These are phyloP conservation scores for Antitype chi DNA, from an alignment of 2,888 invertebrate genomes.

Conservation along the genomic window DNA sequence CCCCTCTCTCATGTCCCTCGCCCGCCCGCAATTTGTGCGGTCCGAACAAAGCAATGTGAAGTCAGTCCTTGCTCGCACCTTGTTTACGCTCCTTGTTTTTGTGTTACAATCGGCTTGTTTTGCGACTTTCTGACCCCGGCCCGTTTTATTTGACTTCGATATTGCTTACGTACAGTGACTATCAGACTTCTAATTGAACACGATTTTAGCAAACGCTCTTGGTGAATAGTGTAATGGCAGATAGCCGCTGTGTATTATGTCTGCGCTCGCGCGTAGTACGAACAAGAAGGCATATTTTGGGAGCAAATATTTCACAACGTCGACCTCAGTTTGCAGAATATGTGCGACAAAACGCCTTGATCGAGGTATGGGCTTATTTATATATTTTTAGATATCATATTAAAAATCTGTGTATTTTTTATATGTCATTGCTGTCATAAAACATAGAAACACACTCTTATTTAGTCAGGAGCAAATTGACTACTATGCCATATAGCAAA, in stretches of 20 bases:
- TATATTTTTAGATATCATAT: not conserved
- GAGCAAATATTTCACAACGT: not conserved
- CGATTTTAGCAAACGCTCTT: not conserved
- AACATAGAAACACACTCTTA: not conserved
- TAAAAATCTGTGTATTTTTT: not conserved
- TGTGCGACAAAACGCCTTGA: not conserved
- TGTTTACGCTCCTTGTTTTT: not conserved
- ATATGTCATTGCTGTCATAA: no score
- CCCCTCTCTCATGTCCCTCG: no score
- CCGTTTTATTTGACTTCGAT: not conserved
- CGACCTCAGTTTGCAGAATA: not conserved
- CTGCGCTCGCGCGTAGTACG: not conserved
- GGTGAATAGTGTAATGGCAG: not conserved
- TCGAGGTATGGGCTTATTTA: not conserved
- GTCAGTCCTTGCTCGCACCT: not conserved
- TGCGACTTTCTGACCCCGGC: not conserved
- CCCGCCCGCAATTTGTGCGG: no score
- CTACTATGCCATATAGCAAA: not conserved
- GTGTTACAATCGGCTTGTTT: not conserved
- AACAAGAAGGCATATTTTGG: not conserved
- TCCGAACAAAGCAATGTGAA: no score
- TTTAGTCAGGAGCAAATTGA: not conserved
- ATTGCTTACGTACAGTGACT: slow-evolving; percentile 1
- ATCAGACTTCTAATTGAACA: not conserved
- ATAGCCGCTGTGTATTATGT: not conserved